Evolutionary conservation across 1,140 invertebrate species (phyloP).

Genomic region (Zaprionus tsacasi): DNA sequence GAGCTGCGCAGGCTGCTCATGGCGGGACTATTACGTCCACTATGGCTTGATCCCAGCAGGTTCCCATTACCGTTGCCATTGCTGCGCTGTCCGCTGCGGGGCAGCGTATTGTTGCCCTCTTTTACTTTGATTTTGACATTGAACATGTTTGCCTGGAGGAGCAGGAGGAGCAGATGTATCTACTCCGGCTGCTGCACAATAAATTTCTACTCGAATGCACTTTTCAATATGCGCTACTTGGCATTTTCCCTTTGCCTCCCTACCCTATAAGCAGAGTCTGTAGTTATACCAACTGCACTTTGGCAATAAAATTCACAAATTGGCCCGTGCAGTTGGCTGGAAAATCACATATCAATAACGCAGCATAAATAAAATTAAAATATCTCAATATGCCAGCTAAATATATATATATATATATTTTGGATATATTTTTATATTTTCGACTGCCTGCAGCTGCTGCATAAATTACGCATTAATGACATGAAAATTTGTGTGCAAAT

Average conservation of each 20-base stretch:
- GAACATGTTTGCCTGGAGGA: conserved; percentile 67
- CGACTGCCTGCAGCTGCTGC: conserved; percentile 22
- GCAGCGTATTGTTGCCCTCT: conserved; percentile 82
- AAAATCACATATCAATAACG: conserved; percentile 41
- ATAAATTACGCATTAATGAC: conserved; percentile 70
- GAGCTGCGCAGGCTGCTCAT: conserved; percentile 77
- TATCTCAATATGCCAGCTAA: conserved; percentile 15
- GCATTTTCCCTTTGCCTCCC: too few species aligned
- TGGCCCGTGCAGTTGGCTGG: conserved; percentile 38
- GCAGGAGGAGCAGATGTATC: neutral
- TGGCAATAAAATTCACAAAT: conserved; percentile 4
- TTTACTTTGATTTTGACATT: conserved; percentile 84
- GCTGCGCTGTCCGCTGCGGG: conserved; percentile 63
- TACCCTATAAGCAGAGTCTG: conserved; percentile 20
- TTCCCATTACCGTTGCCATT: conserved; percentile 35
- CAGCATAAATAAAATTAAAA: conserved; percentile 8
- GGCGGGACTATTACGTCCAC: conserved; percentile 77
- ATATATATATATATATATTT: neutral
- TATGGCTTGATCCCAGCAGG: conserved; percentile 40
- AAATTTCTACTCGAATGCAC: conserved; percentile 61
- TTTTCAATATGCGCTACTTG: conserved; percentile 63
- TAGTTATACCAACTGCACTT: neutral
- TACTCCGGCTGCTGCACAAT: conserved; percentile 20
- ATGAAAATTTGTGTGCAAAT: conserved; percentile 56
- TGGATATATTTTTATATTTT: neutral